Evolutionary conservation across 1,140 invertebrate genomes (phyloP).

Genomic region (Macrobrachium nipponense): DNA sequence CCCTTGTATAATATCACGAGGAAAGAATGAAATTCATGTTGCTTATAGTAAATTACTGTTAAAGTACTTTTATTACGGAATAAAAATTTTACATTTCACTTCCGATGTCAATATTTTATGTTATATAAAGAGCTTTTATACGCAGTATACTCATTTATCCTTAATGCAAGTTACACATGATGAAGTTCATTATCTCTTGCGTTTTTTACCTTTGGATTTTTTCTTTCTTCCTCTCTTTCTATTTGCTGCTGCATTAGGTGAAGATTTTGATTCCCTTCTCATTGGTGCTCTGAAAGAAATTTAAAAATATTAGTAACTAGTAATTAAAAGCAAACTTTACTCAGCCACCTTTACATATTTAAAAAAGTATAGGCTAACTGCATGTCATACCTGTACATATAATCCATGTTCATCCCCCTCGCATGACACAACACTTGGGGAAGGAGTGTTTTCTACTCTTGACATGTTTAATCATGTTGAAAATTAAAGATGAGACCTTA

Average conservation of each 20-base stretch:
- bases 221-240: constrained; percentile 46
- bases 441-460: too few relatives aligned
- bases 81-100: not conserved
- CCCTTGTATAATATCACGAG: too few relatives aligned
- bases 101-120: constrained; percentile 11
- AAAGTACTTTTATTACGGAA: not conserved
- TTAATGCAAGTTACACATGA: not conserved
- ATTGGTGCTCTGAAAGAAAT: not conserved
- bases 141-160: not conserved
- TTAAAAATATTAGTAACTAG: not conserved
- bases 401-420: too few relatives aligned
- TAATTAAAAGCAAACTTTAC: too few relatives aligned
- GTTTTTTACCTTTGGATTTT: constrained; percentile 43
- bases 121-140: constrained; percentile 22
- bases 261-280: constrained; percentile 6
- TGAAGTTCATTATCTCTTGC: constrained; percentile 32
- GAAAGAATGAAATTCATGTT: too few relatives aligned
- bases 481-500: too few relatives aligned
- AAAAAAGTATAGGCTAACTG: too few relatives aligned
- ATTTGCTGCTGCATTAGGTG: not conserved
- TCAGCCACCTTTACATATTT: too few relatives aligned
- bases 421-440: too few relatives aligned
- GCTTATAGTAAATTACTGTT: too few relatives aligned
- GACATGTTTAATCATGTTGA: too few relatives aligned
- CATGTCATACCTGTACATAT: too few relatives aligned